Evolutionary conservation across 2,888 invertebrate species (phyloP), one percentile per base, ranked within the genome.

Genomic region (Parascotia fuliginaria): DNA sequence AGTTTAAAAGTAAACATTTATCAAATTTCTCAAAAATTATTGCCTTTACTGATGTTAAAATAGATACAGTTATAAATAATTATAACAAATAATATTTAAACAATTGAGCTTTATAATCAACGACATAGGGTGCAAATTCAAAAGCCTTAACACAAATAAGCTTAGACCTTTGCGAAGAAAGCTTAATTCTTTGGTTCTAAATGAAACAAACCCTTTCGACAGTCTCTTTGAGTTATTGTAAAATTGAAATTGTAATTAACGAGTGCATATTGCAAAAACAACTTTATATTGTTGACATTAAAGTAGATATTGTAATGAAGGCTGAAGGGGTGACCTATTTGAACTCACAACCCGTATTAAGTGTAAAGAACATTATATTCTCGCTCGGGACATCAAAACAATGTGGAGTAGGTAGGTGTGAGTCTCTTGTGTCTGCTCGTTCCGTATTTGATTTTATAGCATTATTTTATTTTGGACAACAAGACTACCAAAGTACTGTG

Each of bases 301-400:
- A 52, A 44, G 58, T 47, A 15, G 13, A 29, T 1, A 34, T 44
- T 52, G 1, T 12, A 42, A 16, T 24, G 27, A 42, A 28, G 27
- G 9, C 1, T 24, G 7, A 4, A 19, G 37, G 44, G 19, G 16
- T 54, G 62, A 56, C 52, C 62, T 49, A 47, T 48, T 37, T 63
- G 65, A 66, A 60, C 51, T 31, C 45, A 36, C 43, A 42, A 60
- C 63, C 59, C 63, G 60, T 68, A 68, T 63, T 63, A 65, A 62
- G 65, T 68, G 68, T 68, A 65, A 67, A 65, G 65, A 68, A 68
- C 65, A 68, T 63, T 63, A 62, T 60, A 67, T 56, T 53, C 60
- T 54, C 54, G 37, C 31, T 40, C 53, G 46, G 63, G 55, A 60
- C 56, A 63, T 68, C 65, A 68, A 68, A 68, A 67, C 68, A 68